These are phyloP conservation scores for Channa striata DNA, from an alignment of 2,797 vertebrate genomes.

Conservation along the genomic window DNA sequence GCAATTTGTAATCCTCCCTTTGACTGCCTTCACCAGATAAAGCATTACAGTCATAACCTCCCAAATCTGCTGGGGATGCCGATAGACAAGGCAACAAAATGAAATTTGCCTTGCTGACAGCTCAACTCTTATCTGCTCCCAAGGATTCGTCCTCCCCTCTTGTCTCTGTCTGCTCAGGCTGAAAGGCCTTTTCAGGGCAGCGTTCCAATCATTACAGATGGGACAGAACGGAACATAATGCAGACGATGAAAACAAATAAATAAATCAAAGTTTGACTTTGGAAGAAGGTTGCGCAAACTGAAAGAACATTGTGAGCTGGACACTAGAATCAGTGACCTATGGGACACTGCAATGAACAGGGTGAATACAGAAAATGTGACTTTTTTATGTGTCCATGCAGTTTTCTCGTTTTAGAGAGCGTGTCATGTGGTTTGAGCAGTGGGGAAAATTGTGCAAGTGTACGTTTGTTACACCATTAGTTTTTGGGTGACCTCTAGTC, in stretches of 20 bases:
- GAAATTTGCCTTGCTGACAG: slow-evolving; percentile 50
- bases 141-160: slow-evolving; percentile 39
- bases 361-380: slow-evolving; percentile 1
- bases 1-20: slow-evolving; percentile 59
- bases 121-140: slow-evolving; percentile 55
- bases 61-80: slow-evolving; percentile 52
- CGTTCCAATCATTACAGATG: slow-evolving; percentile 41
- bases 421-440: slow-evolving; percentile 28
- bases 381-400: background rate
- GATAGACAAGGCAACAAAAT: slow-evolving; percentile 37
- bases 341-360: background rate
- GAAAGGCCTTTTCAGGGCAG: slow-evolving; percentile 37
- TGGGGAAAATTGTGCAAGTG: no score
- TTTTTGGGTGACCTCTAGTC: background rate
- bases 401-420: slow-evolving; percentile 14
- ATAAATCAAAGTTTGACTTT: slow-evolving; percentile 33
- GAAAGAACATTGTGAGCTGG: slow-evolving; percentile 16
- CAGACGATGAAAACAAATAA: slow-evolving; percentile 37
- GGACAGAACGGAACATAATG: slow-evolving; percentile 41
- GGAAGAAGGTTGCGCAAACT: slow-evolving; percentile 6
- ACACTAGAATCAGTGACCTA: background rate
- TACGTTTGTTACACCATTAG: background rate
- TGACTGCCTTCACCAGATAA: slow-evolving; percentile 63
- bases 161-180: slow-evolving; percentile 32
- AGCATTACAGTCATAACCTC: slow-evolving; percentile 64